phyloP scores from a whole-genome alignment of 1,140 invertebrate species.

The Meloidogyne chitwoodi region DNA sequence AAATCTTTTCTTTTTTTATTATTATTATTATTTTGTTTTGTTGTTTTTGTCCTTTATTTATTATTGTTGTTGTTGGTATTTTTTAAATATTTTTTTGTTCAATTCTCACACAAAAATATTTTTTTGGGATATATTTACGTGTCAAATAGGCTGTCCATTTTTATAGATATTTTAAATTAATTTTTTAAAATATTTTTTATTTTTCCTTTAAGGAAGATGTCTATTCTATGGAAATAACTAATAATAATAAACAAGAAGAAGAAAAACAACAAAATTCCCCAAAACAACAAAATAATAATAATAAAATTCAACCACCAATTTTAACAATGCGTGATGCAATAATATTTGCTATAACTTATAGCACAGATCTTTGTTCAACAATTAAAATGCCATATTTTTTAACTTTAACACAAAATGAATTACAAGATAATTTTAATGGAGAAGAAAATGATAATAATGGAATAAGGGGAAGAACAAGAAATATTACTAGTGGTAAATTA shows the following conservation, averaged over 20 bases:
- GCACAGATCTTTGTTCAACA: slow-evolving; percentile 12
- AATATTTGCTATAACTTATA: slow-evolving; percentile 34
- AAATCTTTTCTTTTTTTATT: too few species aligned
- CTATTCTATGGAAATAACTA: neutral
- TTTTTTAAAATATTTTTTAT: too few species aligned
- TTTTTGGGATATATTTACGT: too few species aligned
- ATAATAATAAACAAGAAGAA: too few species aligned
- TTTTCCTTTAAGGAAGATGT: too few species aligned
- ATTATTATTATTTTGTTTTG: too few species aligned
- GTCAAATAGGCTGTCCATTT: too few species aligned
- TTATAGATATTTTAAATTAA: too few species aligned
- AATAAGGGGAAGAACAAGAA: slow-evolving; percentile 20
- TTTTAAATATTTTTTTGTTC: too few species aligned
- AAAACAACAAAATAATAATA: slow-evolving; percentile 6
- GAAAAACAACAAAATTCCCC: neutral
- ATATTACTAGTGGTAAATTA: slow-evolving; percentile 24
- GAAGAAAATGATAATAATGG: neutral
- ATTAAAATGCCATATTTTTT: slow-evolving; percentile 42
- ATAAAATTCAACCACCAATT: slow-evolving; percentile 4
- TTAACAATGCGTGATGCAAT: slow-evolving; percentile 35
- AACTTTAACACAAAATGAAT: slow-evolving; percentile 21
- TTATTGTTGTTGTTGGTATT: too few species aligned
- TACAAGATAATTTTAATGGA: slow-evolving; percentile 1
- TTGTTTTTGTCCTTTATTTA: too few species aligned
- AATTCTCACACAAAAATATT: too few species aligned